Evolutionary conservation across 2,797 vertebrate species (phyloP).

Genomic region (Vespertilio murinus): DNA sequence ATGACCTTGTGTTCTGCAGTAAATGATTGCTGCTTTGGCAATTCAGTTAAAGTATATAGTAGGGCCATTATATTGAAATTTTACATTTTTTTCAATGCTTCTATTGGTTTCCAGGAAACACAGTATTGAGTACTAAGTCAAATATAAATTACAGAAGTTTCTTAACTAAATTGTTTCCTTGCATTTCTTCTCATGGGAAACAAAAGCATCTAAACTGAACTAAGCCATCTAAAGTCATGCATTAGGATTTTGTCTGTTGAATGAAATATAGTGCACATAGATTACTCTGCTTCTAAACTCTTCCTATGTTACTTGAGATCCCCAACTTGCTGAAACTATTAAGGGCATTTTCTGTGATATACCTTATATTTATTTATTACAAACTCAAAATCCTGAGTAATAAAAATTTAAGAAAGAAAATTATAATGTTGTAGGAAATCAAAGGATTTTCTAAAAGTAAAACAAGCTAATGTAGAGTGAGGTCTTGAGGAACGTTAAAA

Average conservation of each 20-base stretch:
- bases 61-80: background rate
- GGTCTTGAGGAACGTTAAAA: background rate
- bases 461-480: background rate
- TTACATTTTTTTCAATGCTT: background rate
- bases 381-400: background rate
- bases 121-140: background rate
- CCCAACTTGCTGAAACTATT: background rate
- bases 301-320: background rate
- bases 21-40: background rate
- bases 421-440: background rate
- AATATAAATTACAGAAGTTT: background rate
- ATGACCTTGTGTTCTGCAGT: background rate
- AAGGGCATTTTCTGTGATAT: background rate
- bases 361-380: background rate
- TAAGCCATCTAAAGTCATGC: background rate
- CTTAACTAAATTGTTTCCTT: background rate
- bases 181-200: background rate
- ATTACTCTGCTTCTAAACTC: background rate
- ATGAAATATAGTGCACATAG: background rate
- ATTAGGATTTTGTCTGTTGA: background rate
- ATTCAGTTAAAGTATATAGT: background rate
- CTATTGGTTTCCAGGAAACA: background rate
- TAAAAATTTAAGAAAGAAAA: background rate
- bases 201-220: background rate
- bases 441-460: constrained; percentile 1